Evolutionary conservation across 2,113 vertebrate species (phyloP).

Genomic region (Mus musculus): GRCm39 chr9:67325001-67325500

Average conservation of each 20-base stretch:
- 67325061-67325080: background rate
- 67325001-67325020: background rate
- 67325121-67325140: no score
- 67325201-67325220: background rate
- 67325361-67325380: background rate
- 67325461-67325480: background rate
- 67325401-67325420: background rate
- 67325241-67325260: background rate
- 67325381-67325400: background rate
- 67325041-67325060: background rate
- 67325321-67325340: background rate
- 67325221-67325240: background rate
- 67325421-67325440: background rate
- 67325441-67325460: background rate
- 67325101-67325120: background rate
- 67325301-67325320: background rate
- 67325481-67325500: conserved; percentile 12
- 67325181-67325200: background rate
- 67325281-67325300: background rate
- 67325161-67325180: background rate
- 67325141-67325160: no score
- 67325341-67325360: background rate
- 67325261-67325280: background rate
- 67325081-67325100: background rate
- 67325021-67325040: background rate